Evolutionary conservation across 2,797 vertebrate genomes (phyloP).

Genomic region (Paratrypauchen microcephalus): DNA sequence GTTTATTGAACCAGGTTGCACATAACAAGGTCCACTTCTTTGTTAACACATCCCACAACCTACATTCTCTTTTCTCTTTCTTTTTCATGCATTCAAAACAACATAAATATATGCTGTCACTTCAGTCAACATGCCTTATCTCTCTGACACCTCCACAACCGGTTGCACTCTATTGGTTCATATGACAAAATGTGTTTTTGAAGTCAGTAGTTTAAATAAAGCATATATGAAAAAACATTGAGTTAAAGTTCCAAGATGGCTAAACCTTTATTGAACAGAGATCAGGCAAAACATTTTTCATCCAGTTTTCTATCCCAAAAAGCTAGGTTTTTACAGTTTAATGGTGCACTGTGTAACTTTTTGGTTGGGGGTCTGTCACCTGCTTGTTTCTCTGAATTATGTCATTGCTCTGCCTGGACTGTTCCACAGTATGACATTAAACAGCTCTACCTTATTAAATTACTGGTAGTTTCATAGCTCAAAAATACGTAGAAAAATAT

Average conservation of each 20-base stretch:
- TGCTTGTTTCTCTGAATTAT: too few species aligned
- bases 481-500: too few species aligned
- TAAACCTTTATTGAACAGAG: not conserved
- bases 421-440: too few species aligned
- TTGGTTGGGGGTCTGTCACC: too few species aligned
- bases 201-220: constrained; percentile 25
- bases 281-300: not conserved
- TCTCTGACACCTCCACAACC: constrained; percentile 4
- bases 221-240: constrained; percentile 15
- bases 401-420: too few species aligned
- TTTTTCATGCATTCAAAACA: constrained; percentile 24
- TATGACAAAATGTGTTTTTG: constrained; percentile 17
- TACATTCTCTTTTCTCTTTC: constrained; percentile 11
- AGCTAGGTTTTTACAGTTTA: not conserved
- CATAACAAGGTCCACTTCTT: not conserved
- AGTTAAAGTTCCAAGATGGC: constrained; percentile 28
- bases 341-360: too few species aligned
- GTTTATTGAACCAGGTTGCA: constrained; percentile 20
- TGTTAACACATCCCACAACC: not conserved
- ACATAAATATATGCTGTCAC: constrained; percentile 10
- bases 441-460: too few species aligned
- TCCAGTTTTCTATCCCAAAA: not conserved
- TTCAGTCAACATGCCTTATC: constrained; percentile 43
- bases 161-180: not conserved
- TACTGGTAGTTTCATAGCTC: too few species aligned